Evolutionary conservation across 2,797 vertebrate genomes (phyloP), one percentile per base, ranked within the genome.

Genomic region (Onychomys arenicola): DNA sequence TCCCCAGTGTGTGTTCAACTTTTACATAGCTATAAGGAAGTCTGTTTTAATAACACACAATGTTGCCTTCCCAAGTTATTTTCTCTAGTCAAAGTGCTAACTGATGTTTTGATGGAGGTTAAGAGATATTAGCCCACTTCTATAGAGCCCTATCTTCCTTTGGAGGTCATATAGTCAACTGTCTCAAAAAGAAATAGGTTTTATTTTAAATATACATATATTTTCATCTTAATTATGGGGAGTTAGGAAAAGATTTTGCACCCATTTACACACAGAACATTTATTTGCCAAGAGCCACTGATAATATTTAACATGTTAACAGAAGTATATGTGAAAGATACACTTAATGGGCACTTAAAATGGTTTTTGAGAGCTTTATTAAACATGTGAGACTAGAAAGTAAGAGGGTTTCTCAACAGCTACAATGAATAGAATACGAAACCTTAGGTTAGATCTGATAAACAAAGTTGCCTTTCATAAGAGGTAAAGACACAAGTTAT

Each of bases 381-480:
- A 87, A 61, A 86, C 12, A 32, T 52, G 27, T 3, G 81, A 89
- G 10, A 75, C 55, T 43, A 19, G 94, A 49, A 92, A 89, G 34
- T 52, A 77, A 89, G 34, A 80, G 12, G 25, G 27, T 21, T 90
- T 21, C 32, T 34, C 12, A 49, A 63, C 1, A 92, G 63, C n/a
- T 63, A 34, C 27, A 89, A 10, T n/a, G 93, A n/a, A 40, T 65
- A 46, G 52, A 90, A 82, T 91, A 87, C 21, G 34, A 90, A 43
- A 82, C 55, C 71, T 55, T 76, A 59, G 43, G 27, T 84, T 76
- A 63, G 43, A 32, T 84, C 49, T 59, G 19, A 83, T 82, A 87
- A 83, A 78, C 71, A 77, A 78, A 92, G 29, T 73, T 76, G 94
- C 90, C 52, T 90, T 90, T 88, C 65, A 59, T 61, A 29, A 93